Evolutionary conservation across 2,888 invertebrate species (phyloP).

Genomic region (Rhodophaea formosa): DNA sequence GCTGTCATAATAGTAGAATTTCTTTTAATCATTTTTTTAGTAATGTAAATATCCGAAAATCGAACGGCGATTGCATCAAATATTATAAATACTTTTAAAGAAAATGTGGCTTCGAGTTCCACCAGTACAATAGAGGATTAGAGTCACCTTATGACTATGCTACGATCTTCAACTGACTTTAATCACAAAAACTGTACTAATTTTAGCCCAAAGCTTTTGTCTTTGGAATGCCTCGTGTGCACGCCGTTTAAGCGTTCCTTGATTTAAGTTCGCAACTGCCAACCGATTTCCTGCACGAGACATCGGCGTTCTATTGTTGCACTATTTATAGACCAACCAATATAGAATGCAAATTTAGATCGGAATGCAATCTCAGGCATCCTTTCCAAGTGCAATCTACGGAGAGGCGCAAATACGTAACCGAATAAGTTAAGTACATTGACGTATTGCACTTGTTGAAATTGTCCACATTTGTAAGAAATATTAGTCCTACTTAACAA

Average conservation of each 20-base stretch:
- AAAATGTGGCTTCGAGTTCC: too few relatives aligned
- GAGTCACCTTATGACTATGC: too few relatives aligned
- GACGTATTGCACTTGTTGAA: background rate
- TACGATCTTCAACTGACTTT: background rate
- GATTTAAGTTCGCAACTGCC: conserved; percentile 3
- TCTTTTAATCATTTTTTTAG: too few relatives aligned
- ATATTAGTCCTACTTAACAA: background rate
- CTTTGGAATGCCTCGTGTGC: background rate
- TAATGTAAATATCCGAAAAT: too few relatives aligned
- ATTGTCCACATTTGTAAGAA: background rate
- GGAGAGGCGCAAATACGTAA: background rate
- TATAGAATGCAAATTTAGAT: conserved; percentile 14
- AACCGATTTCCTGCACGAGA: conserved; percentile 6
- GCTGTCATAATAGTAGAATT: too few relatives aligned
- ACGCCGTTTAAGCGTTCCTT: background rate
- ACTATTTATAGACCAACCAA: conserved; percentile 1
- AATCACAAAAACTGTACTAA: background rate
- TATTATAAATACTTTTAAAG: too few relatives aligned
- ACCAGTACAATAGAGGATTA: too few relatives aligned
- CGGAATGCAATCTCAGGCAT: conserved; percentile 4
- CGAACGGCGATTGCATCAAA: too few relatives aligned
- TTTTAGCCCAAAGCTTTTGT: background rate
- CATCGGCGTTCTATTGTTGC: conserved; percentile 9
- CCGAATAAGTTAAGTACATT: background rate
- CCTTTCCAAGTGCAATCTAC: conserved; percentile 8